Conservation (phyloP, 1,140 invertebrate species). For the Pseudomyrmex sp. region DNA sequence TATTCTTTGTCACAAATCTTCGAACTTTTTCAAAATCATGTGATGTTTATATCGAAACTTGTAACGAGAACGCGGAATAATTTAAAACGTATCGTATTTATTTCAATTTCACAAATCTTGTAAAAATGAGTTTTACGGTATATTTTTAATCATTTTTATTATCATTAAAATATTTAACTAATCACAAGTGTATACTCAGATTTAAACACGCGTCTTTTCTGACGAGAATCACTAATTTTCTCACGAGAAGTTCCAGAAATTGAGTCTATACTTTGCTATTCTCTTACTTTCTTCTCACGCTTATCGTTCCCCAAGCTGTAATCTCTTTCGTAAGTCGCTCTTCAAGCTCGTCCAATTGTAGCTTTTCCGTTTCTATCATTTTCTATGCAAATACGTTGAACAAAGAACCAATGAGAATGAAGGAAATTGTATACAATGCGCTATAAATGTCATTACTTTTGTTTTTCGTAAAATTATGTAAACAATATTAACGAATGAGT, state of each 20-base stretch:
- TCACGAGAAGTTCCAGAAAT: conserved; percentile 2
- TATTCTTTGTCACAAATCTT: not conserved
- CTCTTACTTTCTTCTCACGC: conserved; percentile 17
- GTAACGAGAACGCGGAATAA: not conserved
- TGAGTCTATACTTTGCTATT: conserved; percentile 40
- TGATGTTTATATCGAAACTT: not conserved
- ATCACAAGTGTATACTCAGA: conserved; percentile 13
- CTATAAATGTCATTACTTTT: conserved; percentile 1
- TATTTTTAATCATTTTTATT: not conserved
- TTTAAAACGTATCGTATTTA: not conserved
- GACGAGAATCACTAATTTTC: conserved; percentile 39
- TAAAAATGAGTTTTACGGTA: not conserved
- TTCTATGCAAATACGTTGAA: conserved; percentile 30
- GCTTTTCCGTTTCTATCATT: not conserved
- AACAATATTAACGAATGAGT: too few relatives aligned
- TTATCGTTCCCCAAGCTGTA: conserved; percentile 29
- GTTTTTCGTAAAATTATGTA: not conserved
- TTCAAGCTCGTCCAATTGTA: conserved; percentile 27
- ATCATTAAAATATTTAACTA: not conserved
- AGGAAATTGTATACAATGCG: not conserved
- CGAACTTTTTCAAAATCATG: not conserved
- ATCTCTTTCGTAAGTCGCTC: conserved; percentile 34
- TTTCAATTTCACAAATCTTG: not conserved
- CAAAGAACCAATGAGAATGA: not conserved
- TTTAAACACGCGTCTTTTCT: not conserved